Evolutionary conservation across 2,888 invertebrate species (phyloP).

Genomic region (Zele albiditarsus): DNA sequence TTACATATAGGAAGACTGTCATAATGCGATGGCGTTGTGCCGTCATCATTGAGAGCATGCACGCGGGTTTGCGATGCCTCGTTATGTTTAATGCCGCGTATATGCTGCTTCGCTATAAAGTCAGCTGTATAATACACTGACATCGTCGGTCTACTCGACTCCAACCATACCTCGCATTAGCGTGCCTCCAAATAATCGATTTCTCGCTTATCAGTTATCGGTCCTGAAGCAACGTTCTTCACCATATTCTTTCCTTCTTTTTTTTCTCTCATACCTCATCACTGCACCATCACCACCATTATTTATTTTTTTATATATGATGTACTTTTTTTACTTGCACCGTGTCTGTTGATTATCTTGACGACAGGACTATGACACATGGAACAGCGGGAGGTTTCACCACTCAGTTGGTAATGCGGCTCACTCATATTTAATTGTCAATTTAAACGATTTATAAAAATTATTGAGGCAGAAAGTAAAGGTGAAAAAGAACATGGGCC

Average conservation of each 20-base stretch:
- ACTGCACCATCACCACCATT: neutral
- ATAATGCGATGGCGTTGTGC: slow-evolving; percentile 45
- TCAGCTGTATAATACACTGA: slow-evolving; percentile 4
- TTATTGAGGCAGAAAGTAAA: no score
- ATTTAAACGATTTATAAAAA: no score
- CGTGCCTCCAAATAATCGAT: slow-evolving; percentile 66
- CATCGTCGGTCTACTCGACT: neutral
- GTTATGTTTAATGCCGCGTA: slow-evolving; percentile 51
- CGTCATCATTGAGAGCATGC: slow-evolving; percentile 46
- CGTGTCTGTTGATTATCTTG: slow-evolving; percentile 21
- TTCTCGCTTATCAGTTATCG: slow-evolving; percentile 66
- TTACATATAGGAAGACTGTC: slow-evolving; percentile 51
- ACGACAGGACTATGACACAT: neutral
- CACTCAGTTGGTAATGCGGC: no score
- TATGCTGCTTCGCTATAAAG: slow-evolving; percentile 6
- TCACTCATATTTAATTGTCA: no score
- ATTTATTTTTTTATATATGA: neutral
- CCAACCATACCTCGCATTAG: slow-evolving; percentile 53
- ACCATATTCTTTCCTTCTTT: neutral
- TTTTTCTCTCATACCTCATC: neutral
- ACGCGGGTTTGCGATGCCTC: slow-evolving; percentile 47
- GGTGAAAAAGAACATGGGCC: no score
- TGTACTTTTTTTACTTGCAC: neutral
- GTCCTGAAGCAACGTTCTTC: slow-evolving; percentile 13
- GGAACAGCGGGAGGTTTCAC: no score